phyloP scores from a whole-genome alignment of 1,140 invertebrate species.

The Leguminivora glycinivorella region DNA sequence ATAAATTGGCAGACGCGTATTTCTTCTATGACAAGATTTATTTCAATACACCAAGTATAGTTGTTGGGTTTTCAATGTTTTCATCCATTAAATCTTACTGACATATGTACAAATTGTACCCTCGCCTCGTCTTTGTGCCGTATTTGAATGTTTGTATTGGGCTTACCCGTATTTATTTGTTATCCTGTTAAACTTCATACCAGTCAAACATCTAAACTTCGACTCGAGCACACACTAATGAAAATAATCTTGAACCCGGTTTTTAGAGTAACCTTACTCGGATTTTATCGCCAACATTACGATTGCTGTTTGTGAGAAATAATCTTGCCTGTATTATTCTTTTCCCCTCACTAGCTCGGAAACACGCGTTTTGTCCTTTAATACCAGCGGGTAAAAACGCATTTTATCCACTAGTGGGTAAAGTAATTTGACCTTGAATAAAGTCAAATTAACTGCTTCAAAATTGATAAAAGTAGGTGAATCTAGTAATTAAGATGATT shows the following conservation, averaged over 20 bases:
- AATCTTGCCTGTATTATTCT: not conserved
- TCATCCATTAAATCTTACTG: not conserved
- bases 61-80: not conserved
- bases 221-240: not conserved
- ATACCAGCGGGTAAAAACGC: too few species aligned
- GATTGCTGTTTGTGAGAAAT: not conserved
- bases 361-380: too few species aligned
- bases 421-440: too few species aligned
- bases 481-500: too few species aligned
- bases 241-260: not conserved
- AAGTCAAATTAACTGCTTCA: too few species aligned
- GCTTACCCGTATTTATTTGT: slow-evolving; percentile 1
- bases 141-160: slow-evolving; percentile 6
- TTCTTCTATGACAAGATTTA: not conserved
- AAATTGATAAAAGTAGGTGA: too few species aligned
- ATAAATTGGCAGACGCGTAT: not conserved
- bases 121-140: not conserved
- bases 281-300: not conserved
- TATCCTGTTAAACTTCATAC: slow-evolving; percentile 3
- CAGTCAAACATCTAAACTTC: not conserved
- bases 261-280: not conserved
- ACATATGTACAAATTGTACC: not conserved
- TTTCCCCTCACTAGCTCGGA: too few species aligned
- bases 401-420: too few species aligned
- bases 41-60: too few species aligned